phyloP scores from a whole-genome alignment of 1,140 invertebrate genomes.

The Eueides isabella region DNA sequence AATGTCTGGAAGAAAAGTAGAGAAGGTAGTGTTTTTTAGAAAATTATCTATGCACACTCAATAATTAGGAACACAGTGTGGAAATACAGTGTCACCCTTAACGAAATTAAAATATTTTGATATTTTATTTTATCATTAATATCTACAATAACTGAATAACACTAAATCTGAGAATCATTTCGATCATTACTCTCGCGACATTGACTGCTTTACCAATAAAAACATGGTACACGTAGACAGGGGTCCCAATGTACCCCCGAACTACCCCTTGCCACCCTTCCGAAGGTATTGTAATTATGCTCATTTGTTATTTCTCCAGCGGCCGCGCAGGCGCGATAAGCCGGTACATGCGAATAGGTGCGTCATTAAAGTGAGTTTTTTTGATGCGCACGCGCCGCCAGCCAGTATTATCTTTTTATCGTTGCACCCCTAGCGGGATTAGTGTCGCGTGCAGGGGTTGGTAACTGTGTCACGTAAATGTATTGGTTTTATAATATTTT shows the following conservation, averaged over 20 bases:
- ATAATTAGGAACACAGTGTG: no score
- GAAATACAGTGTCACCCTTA: no score
- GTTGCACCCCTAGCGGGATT: constrained; percentile 77
- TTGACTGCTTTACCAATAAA: constrained; percentile 65
- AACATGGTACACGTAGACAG: constrained; percentile 46
- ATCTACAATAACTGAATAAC: constrained; percentile 32
- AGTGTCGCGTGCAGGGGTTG: constrained; percentile 54
- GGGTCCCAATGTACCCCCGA: background rate
- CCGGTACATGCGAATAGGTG: constrained; percentile 63
- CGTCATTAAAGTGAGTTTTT: constrained; percentile 72
- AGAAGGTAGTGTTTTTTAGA: no score
- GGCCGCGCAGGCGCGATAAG: constrained; percentile 74
- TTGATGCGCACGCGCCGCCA: constrained; percentile 75
- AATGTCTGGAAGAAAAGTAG: no score
- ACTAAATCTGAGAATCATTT: constrained; percentile 54
- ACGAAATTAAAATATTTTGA: no score
- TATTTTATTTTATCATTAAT: no score
- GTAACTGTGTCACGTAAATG: background rate
- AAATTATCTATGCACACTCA: no score
- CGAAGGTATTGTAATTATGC: constrained; percentile 76
- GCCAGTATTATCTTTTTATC: constrained; percentile 80
- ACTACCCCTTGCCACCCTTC: constrained; percentile 46
- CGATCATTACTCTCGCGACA: constrained; percentile 48
- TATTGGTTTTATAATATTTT: background rate
- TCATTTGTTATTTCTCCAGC: constrained; percentile 69